A percentile compares a stretch with the other conserved stretches of the same genome.
Evolutionary conservation across 2,888 invertebrate genomes (phyloP).

Genomic region (Polietes domitor): DNA sequence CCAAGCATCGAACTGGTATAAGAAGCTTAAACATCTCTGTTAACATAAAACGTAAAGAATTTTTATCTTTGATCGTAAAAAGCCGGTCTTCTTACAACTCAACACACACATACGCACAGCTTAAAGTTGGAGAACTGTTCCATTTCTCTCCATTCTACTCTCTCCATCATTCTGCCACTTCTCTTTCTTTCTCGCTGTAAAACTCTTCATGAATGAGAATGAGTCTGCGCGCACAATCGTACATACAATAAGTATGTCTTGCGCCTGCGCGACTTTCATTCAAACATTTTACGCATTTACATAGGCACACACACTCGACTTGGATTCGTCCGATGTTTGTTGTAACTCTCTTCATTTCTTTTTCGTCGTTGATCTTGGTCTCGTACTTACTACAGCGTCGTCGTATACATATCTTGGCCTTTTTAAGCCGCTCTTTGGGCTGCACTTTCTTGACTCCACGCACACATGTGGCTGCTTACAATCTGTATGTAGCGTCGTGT

Average conservation of each 20-base stretch:
- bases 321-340: background rate
- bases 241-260: background rate
- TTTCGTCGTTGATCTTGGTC: slow-evolving; percentile 47
- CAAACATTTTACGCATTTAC: slow-evolving; percentile 46
- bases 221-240: slow-evolving; percentile 13
- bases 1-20: slow-evolving; percentile 16
- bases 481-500: background rate
- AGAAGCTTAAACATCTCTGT: slow-evolving; percentile 14
- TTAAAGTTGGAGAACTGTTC: background rate
- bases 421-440: slow-evolving; percentile 56
- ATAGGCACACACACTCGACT: background rate
- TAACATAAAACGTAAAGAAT: slow-evolving; percentile 24
- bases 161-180: background rate
- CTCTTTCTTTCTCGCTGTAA: background rate
- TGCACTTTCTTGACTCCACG: slow-evolving; percentile 74
- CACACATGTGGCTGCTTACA: slow-evolving; percentile 29
- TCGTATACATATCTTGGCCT: slow-evolving; percentile 51
- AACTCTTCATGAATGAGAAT: slow-evolving; percentile 37
- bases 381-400: slow-evolving; percentile 51
- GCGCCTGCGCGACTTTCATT: slow-evolving; percentile 55
- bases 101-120: slow-evolving; percentile 20
- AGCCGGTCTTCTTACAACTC: slow-evolving; percentile 47
- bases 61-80: slow-evolving; percentile 37
- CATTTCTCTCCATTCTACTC: slow-evolving; percentile 10
- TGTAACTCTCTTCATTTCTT: slow-evolving; percentile 45